Base-by-base conservation (phyloP, 2,797 vertebrate genomes). In the Parambassis ranga region DNA sequence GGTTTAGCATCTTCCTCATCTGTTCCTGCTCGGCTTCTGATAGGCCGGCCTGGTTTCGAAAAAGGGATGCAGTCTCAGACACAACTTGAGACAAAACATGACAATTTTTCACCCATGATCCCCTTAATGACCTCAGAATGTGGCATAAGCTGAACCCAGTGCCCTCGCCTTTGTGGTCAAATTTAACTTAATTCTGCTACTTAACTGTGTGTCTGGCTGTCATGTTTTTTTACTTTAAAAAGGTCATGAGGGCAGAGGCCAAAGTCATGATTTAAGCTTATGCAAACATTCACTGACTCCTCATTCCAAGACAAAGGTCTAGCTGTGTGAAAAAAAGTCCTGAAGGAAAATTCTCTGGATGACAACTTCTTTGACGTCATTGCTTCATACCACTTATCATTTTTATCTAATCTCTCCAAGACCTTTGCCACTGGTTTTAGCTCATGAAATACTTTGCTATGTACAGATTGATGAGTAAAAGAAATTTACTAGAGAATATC, bases 1-100 rank as follows among this genome's bases (percentile, higher is more conserved):
- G 97, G 89, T 98, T 96, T 42, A 99, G 93, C 91, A 99, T 99
- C 80, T 98, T 98, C 82, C 98, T 94, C 98, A 99, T 99, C 86
- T 99, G 98, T 13, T 97, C 95, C 87, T 98, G 97, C 81, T 98
- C 96, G 3, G 93, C 94, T 77, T 97, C 94, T 2, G 96, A 97
- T 20, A 99, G 94, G 23, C 97, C 96, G 2, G 97, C 97, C 97
- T 99, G 76, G 3, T 20, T 63, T 24, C 6, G 23, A 43, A 18
- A 20, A n/a, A n/a, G n/a, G n/a, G n/a, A n/a, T n/a, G 0, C 3
- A 18, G 15, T 8, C 13, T 36, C 5, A 3, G 5, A 31, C 23
- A 23, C 8, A 50, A 6, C 18, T 27, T 5, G 15, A 24, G 24
- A n/a, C n/a, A n/a, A 36, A 52, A 58, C 19, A 33, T 4, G 22